Conservation (phyloP, 2,113 vertebrate species). For the Ceyx cyanopectus region DNA sequence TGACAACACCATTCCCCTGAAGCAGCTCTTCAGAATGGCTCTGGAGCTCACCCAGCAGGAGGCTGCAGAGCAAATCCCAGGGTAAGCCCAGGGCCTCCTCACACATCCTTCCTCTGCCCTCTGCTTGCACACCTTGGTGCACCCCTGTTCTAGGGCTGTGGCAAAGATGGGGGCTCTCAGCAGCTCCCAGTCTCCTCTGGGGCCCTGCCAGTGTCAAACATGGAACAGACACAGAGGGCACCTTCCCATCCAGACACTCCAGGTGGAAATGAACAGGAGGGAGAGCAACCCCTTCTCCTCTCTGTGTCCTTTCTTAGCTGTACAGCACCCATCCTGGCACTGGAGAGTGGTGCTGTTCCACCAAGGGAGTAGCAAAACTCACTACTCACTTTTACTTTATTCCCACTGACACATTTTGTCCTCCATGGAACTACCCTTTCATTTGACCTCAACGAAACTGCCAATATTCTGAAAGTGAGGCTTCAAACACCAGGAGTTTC, state of each 20-base stretch:
- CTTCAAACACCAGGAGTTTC: not conserved
- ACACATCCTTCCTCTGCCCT: not conserved
- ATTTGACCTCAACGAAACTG: not conserved
- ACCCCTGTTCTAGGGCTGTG: not conserved
- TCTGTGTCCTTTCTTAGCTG: fast-evolving
- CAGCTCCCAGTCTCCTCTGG: not conserved
- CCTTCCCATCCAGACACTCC: not conserved
- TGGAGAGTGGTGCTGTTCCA: not conserved
- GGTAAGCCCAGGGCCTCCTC: not conserved
- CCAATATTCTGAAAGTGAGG: not conserved
- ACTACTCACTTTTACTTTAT: not conserved
- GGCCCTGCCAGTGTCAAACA: not conserved
- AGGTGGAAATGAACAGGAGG: not conserved
- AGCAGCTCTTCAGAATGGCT: constrained; percentile 28
- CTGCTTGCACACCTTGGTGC: constrained; percentile 7
- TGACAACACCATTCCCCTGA: constrained; percentile 65
- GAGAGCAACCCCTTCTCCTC: not conserved
- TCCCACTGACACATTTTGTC: not conserved
- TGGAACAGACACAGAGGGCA: not conserved
- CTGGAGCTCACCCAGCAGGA: constrained; percentile 40
- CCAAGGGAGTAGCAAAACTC: not conserved
- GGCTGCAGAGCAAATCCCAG: not conserved
- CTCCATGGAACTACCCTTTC: not conserved
- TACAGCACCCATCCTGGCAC: not conserved
- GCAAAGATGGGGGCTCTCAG: not conserved